A percentile compares a stretch with the other conserved stretches of the same genome.
Conservation (phyloP, 1,140 invertebrate species). For the Pectinophora gossypiella region DNA sequence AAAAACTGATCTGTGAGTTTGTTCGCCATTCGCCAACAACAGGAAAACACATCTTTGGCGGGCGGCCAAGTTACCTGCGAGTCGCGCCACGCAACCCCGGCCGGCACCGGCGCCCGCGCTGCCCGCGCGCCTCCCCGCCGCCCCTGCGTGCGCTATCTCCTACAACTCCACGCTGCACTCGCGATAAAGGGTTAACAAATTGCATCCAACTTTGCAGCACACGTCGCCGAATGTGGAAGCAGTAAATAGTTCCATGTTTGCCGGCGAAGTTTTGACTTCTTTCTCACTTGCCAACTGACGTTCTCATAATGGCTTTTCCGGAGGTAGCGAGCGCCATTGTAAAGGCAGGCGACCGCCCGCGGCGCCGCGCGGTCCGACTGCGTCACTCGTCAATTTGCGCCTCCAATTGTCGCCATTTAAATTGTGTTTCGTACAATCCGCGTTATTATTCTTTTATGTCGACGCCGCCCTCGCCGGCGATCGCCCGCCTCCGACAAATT, state of each 20-base stretch:
- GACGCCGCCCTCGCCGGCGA: slow-evolving; percentile 17
- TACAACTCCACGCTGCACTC: slow-evolving; percentile 17
- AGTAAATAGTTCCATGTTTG: slow-evolving; percentile 61
- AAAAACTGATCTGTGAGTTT: slow-evolving; percentile 74
- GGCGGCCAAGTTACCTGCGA: slow-evolving; percentile 64
- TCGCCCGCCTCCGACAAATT: slow-evolving; percentile 21
- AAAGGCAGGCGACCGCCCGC: slow-evolving; percentile 15
- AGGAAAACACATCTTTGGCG: slow-evolving; percentile 73
- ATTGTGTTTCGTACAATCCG: slow-evolving; percentile 49
- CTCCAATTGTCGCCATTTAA: slow-evolving; percentile 48
- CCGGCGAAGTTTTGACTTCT: slow-evolving; percentile 59
- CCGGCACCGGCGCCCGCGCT: slow-evolving; percentile 9
- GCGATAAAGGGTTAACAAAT: slow-evolving; percentile 64
- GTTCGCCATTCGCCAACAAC: slow-evolving; percentile 55
- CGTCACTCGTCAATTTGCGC: slow-evolving; percentile 22
- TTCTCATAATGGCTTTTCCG: slow-evolving; percentile 43
- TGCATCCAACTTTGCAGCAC: slow-evolving; percentile 47
- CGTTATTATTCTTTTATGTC: slow-evolving; percentile 53
- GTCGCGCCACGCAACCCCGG: slow-evolving; percentile 29
- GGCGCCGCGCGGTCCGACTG: slow-evolving; percentile 34
- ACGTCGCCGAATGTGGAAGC: slow-evolving; percentile 49
- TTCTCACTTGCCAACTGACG: slow-evolving; percentile 47
- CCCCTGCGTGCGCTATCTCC: slow-evolving; percentile 14
- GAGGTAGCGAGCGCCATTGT: slow-evolving; percentile 30
- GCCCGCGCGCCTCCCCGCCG: slow-evolving; percentile 13